Percentiles rank a stretch among this genome's conserved stretches.
These are phyloP conservation scores for Gouania willdenowi DNA, from an alignment of 2,797 vertebrate species.

Conservation along the genomic window DNA sequence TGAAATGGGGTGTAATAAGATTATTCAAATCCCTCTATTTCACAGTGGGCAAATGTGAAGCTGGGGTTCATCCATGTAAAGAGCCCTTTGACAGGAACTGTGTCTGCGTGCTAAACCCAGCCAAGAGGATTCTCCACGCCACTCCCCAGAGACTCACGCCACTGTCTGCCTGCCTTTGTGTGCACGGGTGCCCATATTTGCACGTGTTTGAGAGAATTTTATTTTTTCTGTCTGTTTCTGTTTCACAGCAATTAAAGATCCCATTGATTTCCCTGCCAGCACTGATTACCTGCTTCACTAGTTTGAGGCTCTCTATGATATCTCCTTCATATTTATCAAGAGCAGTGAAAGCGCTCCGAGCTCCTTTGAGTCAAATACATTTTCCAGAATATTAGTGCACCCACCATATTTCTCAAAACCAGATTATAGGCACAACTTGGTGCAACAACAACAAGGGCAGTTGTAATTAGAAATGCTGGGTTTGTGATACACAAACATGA, in stretches of 20 bases:
- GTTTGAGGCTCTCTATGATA: conserved; percentile 38
- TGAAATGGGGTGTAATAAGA: conserved; percentile 74
- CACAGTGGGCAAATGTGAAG: conserved; percentile 57
- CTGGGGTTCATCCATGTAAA: conserved; percentile 61
- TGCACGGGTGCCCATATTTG: background rate
- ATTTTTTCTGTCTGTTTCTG: conserved; percentile 39
- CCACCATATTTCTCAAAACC: no score
- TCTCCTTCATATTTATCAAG: conserved; percentile 28
- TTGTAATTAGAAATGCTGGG: no score
- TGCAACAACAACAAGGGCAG: no score
- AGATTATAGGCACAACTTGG: no score
- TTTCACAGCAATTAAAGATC: conserved; percentile 57
- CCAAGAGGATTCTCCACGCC: conserved; percentile 69
- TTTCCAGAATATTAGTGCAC: no score
- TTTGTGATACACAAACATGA: no score
- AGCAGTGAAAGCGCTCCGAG: background rate
- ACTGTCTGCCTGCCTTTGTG: conserved; percentile 25
- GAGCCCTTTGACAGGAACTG: conserved; percentile 63
- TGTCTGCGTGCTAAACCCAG: conserved; percentile 60
- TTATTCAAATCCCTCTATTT: conserved; percentile 77
- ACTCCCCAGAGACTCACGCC: conserved; percentile 52
- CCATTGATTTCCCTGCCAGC: conserved; percentile 59
- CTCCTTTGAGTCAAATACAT: no score
- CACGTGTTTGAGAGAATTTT: conserved; percentile 8
- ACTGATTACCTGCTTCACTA: conserved; percentile 57